These are phyloP conservation scores for Pandemis cinnamomeana DNA, from an alignment of 2,888 invertebrate species.

Conservation along the genomic window DNA sequence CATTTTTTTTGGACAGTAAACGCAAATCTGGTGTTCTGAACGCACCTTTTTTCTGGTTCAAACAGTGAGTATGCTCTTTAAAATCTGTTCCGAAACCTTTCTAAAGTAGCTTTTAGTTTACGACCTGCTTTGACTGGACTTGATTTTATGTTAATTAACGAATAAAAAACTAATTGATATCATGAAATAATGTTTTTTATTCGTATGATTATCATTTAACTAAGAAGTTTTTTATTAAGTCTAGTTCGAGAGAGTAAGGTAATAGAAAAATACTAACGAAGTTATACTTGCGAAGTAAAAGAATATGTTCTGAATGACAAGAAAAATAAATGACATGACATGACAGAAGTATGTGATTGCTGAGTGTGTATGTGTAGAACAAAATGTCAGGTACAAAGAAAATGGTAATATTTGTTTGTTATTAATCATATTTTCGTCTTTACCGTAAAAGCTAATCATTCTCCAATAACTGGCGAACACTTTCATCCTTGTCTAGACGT, in stretches of 20 bases:
- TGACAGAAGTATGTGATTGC: conserved; percentile 36
- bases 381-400: conserved; percentile 78
- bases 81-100: background rate
- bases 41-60: background rate
- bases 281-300: background rate
- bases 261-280: background rate
- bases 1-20: background rate
- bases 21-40: background rate
- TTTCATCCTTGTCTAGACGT: conserved; percentile 1
- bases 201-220: background rate
- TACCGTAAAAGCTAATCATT: background rate
- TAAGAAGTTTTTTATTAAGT: background rate
- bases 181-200: too few relatives aligned
- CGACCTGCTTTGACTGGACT: too few relatives aligned
- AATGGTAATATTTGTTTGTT: conserved; percentile 66
- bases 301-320: conserved; percentile 26
- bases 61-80: conserved; percentile 6
- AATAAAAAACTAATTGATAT: too few relatives aligned
- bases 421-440: conserved; percentile 10
- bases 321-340: conserved; percentile 27
- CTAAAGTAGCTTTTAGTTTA: background rate
- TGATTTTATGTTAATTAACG: too few relatives aligned
- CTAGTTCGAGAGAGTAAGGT: background rate
- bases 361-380: conserved; percentile 49
- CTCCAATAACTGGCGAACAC: background rate